Conservation (phyloP, 2,888 invertebrate species). For the Cephus rjabovi region DNA sequence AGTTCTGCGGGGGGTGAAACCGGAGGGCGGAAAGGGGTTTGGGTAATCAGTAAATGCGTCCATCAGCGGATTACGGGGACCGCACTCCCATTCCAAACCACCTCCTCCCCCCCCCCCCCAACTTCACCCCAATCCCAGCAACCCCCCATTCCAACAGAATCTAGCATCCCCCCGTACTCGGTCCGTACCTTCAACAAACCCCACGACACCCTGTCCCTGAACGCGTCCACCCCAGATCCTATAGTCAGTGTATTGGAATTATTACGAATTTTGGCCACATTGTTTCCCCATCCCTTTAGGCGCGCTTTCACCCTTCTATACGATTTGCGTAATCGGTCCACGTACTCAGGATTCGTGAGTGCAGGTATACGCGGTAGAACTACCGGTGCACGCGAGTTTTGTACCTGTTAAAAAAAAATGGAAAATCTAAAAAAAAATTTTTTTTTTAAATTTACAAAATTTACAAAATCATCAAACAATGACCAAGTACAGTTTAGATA, state of each 20-base stretch:
- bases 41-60: constrained; percentile 62
- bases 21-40: constrained; percentile 37
- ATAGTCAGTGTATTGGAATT: constrained; percentile 8
- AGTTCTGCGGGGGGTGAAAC: background rate
- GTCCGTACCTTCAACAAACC: background rate
- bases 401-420: background rate
- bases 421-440: too few species aligned
- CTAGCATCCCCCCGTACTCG: constrained; percentile 5
- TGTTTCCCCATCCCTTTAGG: background rate
- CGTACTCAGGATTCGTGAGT: background rate
- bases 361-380: too few species aligned
- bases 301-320: background rate
- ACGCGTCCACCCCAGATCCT: background rate
- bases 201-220: background rate
- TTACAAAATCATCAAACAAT: background rate
- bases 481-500: too few species aligned
- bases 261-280: constrained; percentile 5
- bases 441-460: background rate
- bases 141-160: constrained; percentile 29
- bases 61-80: constrained; percentile 60
- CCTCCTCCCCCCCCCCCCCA: constrained; percentile 7
- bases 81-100: constrained; percentile 40
- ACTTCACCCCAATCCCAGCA: constrained; percentile 23
- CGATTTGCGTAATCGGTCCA: background rate
- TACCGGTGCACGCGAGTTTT: background rate